Base-by-base conservation (phyloP, 2,113 vertebrate species). In the Xiphorhynchus elegans region DNA sequence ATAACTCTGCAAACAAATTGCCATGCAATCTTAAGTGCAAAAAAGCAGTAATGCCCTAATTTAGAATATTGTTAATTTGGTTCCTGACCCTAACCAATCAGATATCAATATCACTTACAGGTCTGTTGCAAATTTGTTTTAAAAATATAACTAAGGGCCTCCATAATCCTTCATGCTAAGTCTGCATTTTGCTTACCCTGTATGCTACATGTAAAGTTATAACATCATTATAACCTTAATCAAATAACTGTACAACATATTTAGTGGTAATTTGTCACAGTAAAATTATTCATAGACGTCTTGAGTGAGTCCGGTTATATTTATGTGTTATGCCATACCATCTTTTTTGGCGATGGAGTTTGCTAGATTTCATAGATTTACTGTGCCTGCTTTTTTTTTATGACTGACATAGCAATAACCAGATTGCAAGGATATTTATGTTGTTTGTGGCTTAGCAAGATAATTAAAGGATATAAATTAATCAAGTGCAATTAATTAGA, bases 401-500 rank as follows among this genome's bases (percentile, higher is more conserved):
- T 99, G 99, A 99, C 99, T 99, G 99, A 99, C 99, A 99, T 98
- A 98, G 99, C 99, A 99, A 99, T 99, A 99, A 99, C 98, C 98
- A 99, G 99, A 99, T 99, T 99, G 99, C 99, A 98, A 98, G 97
- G 98, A 99, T 99, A 99, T 99, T 99, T 99, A 99, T 99, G 99
- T 99, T 99, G 99, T 99, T 99, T 99, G 99, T 98, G 98, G 98
- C 99, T 99, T 98, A 98, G 98, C 98, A 98, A 99, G 99, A 99
- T 99, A 99, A 99, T 99, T 99, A 99, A 99, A 99, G 99, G 99
- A 99, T 99, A 99, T 99, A 99, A 99, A 99, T 99, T 99, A 99
- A 99, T 99, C 99, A 99, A 99, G 98, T 98, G 98, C 99, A 99
- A 99, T 99, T 99, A 99, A 99, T 99, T 99, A 99, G 99, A 99